Evolutionary conservation across 1,140 invertebrate genomes (phyloP).

Genomic region (Scaptomyza montana): DNA sequence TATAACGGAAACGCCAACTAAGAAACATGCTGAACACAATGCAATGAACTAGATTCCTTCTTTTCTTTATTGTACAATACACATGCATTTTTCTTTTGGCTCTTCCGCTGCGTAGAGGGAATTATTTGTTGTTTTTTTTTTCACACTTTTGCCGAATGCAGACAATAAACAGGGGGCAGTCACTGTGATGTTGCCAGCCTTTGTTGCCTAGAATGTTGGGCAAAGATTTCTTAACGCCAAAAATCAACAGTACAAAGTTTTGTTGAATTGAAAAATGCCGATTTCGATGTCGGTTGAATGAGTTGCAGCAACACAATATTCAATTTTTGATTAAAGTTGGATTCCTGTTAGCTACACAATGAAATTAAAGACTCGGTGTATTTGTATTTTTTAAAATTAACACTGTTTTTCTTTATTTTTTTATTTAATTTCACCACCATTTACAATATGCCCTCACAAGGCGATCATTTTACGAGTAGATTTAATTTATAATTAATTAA

Average conservation of each 20-base stretch:
- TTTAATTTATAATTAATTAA: slow-evolving; percentile 57
- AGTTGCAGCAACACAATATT: background rate
- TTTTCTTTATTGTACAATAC: background rate
- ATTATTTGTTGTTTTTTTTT: slow-evolving; percentile 43
- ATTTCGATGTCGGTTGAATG: slow-evolving; percentile 25
- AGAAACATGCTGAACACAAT: slow-evolving; percentile 45
- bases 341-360: background rate
- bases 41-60: slow-evolving; percentile 62
- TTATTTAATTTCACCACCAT: slow-evolving; percentile 76
- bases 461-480: slow-evolving; percentile 67
- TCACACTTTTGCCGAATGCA: slow-evolving; percentile 64
- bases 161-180: slow-evolving; percentile 49
- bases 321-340: background rate
- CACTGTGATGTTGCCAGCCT: slow-evolving; percentile 31
- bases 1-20: slow-evolving; percentile 45
- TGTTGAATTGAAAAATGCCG: slow-evolving; percentile 50
- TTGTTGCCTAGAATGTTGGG: slow-evolving; percentile 57
- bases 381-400: slow-evolving; percentile 66
- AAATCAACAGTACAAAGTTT: slow-evolving; percentile 59
- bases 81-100: slow-evolving; percentile 42
- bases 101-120: slow-evolving; percentile 66
- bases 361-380: background rate
- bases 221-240: slow-evolving; percentile 63
- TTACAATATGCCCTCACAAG: slow-evolving; percentile 70
- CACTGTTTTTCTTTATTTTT: slow-evolving; percentile 58